Conservation (phyloP, 2,888 invertebrate species). For the Lasioglossum morio region DNA sequence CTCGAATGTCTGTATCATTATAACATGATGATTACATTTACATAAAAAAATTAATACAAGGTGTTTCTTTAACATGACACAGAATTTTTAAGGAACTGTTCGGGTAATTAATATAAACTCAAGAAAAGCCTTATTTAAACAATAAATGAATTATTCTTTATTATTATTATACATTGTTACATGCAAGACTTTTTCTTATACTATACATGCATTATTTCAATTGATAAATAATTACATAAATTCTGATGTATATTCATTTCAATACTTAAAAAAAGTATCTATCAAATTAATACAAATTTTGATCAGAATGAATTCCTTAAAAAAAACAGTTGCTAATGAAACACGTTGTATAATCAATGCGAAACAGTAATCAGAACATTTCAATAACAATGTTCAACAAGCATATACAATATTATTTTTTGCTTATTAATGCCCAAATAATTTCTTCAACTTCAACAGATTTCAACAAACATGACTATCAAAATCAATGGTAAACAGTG, state of each 20-base stretch:
- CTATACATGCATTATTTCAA: neutral
- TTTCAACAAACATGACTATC: too few relatives aligned
- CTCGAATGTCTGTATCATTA: conserved; percentile 69
- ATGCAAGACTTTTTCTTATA: neutral
- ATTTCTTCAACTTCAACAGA: neutral
- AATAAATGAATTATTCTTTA: neutral
- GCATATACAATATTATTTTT: neutral
- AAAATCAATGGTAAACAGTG: neutral
- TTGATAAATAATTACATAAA: neutral
- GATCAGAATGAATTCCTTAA: neutral
- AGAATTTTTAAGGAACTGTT: neutral
- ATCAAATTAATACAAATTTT: neutral
- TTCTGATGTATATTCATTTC: neutral
- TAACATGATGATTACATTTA: neutral
- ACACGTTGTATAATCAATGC: neutral
- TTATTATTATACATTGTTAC: conserved; percentile 2
- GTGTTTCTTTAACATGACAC: neutral
- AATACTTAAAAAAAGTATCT: neutral
- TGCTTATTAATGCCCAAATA: neutral
- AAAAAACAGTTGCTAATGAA: neutral
- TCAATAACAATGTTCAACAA: neutral
- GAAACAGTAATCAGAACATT: neutral
- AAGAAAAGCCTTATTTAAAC: neutral
- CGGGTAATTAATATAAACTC: neutral
- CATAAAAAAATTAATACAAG: too few relatives aligned